Conservation (phyloP, 2,888 invertebrate species). For the Drosophila putrida region DNA sequence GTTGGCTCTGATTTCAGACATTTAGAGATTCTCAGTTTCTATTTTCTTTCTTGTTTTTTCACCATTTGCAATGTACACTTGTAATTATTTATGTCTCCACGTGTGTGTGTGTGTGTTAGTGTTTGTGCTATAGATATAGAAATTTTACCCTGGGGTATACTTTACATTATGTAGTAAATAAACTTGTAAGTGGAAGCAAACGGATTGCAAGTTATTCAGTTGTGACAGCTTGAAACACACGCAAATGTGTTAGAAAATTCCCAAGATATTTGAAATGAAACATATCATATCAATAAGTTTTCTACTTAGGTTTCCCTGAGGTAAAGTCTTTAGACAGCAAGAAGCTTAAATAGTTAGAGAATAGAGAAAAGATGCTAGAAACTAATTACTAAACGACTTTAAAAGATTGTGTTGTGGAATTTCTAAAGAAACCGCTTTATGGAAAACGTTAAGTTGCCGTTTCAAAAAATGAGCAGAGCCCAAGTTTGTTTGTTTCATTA, state of each 20-base stretch:
- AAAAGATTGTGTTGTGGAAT: too few relatives aligned
- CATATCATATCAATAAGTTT: neutral
- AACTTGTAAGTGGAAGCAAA: conserved; percentile 12
- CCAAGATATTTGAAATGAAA: conserved; percentile 16
- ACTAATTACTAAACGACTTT: too few relatives aligned
- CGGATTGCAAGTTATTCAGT: conserved; percentile 22
- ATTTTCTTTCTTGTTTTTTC: conserved; percentile 16
- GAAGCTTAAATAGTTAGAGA: neutral
- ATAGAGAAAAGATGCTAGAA: too few relatives aligned
- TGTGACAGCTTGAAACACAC: conserved; percentile 17
- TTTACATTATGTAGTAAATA: conserved; percentile 41
- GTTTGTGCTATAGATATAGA: conserved; percentile 11
- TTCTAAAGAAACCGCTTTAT: too few relatives aligned
- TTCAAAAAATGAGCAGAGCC: too few relatives aligned
- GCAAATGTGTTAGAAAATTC: conserved; percentile 7
- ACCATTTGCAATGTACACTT: conserved; percentile 52
- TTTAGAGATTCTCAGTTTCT: conserved; percentile 29
- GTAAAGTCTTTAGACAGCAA: neutral
- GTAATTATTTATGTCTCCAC: conserved; percentile 38
- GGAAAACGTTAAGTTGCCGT: too few relatives aligned
- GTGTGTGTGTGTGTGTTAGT: conserved; percentile 16
- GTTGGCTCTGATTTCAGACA: conserved; percentile 52
- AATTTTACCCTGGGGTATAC: conserved; percentile 42
- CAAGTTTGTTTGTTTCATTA: too few relatives aligned
- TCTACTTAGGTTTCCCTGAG: neutral